Evolutionary conservation across 2,113 vertebrate species (phyloP), one percentile per base, ranked within the genome.

Genomic region (Xiphophorus maculatus): DNA sequence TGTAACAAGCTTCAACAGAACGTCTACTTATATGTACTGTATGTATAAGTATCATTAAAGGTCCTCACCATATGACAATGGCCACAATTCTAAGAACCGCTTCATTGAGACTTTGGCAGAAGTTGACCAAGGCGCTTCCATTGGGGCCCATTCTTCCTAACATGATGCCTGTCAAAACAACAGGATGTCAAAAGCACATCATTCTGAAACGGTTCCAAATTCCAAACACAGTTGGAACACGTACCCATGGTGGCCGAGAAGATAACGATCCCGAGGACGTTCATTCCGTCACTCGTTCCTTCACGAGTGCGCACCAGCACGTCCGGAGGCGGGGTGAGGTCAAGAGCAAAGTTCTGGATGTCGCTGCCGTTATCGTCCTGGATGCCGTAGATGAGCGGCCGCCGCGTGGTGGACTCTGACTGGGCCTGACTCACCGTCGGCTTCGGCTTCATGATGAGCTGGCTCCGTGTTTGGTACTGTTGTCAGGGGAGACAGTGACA

Each of bases 171-270:
- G 93, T 60, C 54, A 33, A 70, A 70, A 81, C 66, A 70, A 79
- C 4, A 73, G 2, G 3, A 51, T 0, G 35, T 66, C 32, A 13
- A 15, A 7, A 19, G 2, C 22, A 32, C 37, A 33, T 8, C 17
- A 7, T 22, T 78, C 4, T 2, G 2, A 9, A n/a, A 7, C 1
- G 32, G 4, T 25, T 2, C 35, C 35, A 25, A n/a, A 14, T 69
- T 17, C 0, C 1, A 40, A 10, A 4, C 6, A 12, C 12, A 6
- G 30, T 30, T 5, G 11, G 17, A 22, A 5, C 64, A 65, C 25
- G n/a, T 95, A 98, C 98, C 98, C 97, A 99, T 99, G 0, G 97
- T 99, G 83, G 97, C 95, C 2, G 98, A 99, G 88, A 99, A 99
- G 84, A 99, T 98, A 82, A 99, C 98, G 13, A 99, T 98, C 32